Evolutionary conservation across 2,888 invertebrate species (phyloP), one percentile per base, ranked within the genome.

Genomic region (Andrena bucephala): DNA sequence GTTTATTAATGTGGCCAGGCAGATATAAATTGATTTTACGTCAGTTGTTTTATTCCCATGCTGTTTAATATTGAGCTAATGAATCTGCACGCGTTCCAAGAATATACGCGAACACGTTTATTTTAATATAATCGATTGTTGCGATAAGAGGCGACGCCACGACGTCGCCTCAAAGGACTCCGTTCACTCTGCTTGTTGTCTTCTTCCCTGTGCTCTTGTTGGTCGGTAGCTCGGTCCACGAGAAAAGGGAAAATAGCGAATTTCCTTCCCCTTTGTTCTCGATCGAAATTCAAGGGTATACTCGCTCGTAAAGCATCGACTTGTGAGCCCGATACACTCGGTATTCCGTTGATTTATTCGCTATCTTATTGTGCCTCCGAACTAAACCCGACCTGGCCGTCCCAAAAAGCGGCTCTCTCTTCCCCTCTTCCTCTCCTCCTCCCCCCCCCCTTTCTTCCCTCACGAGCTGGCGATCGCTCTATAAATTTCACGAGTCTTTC

Each of bases 401-500:
- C 84, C 88, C 82, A 86, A 89, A 87, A 89, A 85, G 79, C 66
- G 77, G 62, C 81, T 84, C 68, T 67, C 71, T 29, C 66, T 29
- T 59, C 16, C 57, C n/a, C 4, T 16, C 20, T 31, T 31, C 13
- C 48, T 59, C 20, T 20, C 20, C 20, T 20, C 20, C 20, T 20
- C 20, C 20, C 57, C 10, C 57, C 10, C 1, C 10, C n/a, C 24
- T 27, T 31, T 66, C n/a, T 69, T n/a, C 24, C 36, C 20, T 10
- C 36, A 36, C 80, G 66, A 70, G 42, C 62, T 33, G 83, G 78
- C 87, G 89, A 88, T 87, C 88, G 88, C 89, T 88, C 88, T 88
- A 88, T 88, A 88, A 88, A 88, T 88, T 88, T 88, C 88, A 87
- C 88, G 82, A 89, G 89, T 88, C 89, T 84, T 85, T 88, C 88